phyloP scores from a whole-genome alignment of 2,888 invertebrate genomes.

The Pegoplata infirma region DNA sequence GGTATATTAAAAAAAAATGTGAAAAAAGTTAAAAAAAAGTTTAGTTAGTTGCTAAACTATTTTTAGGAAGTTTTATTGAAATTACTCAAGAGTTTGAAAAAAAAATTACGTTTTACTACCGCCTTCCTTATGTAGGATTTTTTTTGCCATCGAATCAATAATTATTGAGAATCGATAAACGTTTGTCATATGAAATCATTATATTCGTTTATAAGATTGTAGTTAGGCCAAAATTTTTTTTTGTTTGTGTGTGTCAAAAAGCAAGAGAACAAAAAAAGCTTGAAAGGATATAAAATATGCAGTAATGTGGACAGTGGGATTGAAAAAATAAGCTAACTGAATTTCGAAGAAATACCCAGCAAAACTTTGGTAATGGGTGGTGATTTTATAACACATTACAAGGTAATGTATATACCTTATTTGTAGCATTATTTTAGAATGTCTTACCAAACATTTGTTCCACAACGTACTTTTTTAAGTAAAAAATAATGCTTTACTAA shows the following conservation, averaged over 20 bases:
- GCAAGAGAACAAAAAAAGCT: no score
- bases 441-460: no score
- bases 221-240: not conserved
- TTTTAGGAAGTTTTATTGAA: conserved; percentile 58
- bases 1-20: conserved; percentile 47
- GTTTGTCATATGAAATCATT: conserved; percentile 49
- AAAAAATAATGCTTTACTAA: no score
- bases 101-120: not conserved
- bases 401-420: no score
- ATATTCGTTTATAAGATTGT: not conserved
- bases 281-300: not conserved
- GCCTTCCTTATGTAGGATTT: not conserved
- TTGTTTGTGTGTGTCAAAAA: not conserved
- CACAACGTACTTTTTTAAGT: no score
- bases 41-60: conserved; percentile 33
- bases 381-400: no score
- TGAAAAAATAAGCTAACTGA: no score
- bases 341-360: no score
- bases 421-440: no score
- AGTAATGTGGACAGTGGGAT: not conserved
- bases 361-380: no score
- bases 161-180: conserved; percentile 59
- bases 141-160: conserved; percentile 54
- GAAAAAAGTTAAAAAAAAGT: conserved; percentile 26
- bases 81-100: conserved; percentile 30